These are phyloP conservation scores for Furcula furcula DNA, from an alignment of 2,888 invertebrate genomes.

Conservation along the genomic window DNA sequence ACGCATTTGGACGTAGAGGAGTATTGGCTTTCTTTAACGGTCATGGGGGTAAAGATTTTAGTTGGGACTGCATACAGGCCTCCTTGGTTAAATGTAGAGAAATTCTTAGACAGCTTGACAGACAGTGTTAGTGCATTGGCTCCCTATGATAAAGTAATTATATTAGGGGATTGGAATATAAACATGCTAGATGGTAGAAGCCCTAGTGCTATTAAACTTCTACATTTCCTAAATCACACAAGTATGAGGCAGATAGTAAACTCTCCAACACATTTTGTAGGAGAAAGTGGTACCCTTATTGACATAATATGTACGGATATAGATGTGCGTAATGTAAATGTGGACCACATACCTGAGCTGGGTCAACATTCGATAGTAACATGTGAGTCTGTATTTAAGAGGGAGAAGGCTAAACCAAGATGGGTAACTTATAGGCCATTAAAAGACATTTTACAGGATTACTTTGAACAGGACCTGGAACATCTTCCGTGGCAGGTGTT, in stretches of 20 bases:
- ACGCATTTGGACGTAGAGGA: neutral
- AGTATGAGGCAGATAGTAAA: neutral
- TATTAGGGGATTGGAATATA: slow-evolving; percentile 4
- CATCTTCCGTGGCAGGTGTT: no score
- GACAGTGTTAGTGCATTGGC: neutral
- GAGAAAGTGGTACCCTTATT: neutral
- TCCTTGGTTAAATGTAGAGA: neutral
- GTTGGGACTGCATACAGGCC: slow-evolving; percentile 1
- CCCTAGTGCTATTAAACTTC: neutral
- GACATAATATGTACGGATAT: neutral
- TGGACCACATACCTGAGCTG: neutral
- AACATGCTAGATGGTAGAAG: neutral
- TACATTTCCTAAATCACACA: neutral
- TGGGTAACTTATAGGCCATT: neutral
- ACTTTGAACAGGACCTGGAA: neutral
- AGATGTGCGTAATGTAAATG: neutral
- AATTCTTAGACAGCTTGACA: neutral
- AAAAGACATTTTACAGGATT: neutral
- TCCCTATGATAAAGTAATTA: neutral
- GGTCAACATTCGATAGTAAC: neutral
- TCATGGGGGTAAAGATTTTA: neutral
- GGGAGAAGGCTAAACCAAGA: neutral
- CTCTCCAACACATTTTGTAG: neutral
- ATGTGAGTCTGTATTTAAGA: neutral
- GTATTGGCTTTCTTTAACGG: neutral